phyloP scores from a whole-genome alignment of 2,888 invertebrate genomes.

The Matsumyia berberina region DNA sequence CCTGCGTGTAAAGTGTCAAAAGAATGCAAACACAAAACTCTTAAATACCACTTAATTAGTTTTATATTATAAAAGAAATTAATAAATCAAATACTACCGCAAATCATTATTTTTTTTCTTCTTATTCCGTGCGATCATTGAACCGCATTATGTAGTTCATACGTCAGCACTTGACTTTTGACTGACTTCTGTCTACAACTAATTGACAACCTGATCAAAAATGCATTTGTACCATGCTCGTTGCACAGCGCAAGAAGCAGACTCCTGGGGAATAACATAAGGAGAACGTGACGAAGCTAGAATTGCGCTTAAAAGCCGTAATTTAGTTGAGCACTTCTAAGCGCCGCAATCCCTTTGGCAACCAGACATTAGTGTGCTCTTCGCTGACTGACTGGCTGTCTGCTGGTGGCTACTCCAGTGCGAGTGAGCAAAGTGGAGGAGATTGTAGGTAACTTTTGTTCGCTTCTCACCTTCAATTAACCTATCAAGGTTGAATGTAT shows the following conservation, averaged over 20 bases:
- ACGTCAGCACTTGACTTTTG: constrained; percentile 71
- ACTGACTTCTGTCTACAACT: constrained; percentile 75
- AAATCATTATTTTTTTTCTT: not conserved
- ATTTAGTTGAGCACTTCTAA: constrained; percentile 73
- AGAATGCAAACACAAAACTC: not conserved
- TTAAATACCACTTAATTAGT: not conserved
- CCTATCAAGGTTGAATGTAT: constrained; percentile 75
- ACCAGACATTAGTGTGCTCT: constrained; percentile 65
- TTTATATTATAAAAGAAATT: not conserved
- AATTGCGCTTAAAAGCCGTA: constrained; percentile 74
- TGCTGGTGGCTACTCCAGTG: constrained; percentile 63
- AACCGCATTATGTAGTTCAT: constrained; percentile 60
- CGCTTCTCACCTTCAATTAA: constrained; percentile 75
- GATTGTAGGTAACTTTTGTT: constrained; percentile 70
- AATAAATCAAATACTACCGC: constrained; percentile 6
- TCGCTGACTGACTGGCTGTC: constrained; percentile 71
- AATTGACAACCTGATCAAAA: constrained; percentile 76
- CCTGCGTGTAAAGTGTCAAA: too few species aligned
- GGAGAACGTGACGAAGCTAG: constrained; percentile 74
- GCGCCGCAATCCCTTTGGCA: constrained; percentile 73
- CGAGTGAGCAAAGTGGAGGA: constrained; percentile 60
- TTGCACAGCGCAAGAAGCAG: constrained; percentile 42
- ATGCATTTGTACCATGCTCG: constrained; percentile 53
- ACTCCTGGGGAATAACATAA: constrained; percentile 51
- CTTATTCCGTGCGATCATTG: constrained; percentile 35